These are phyloP conservation scores for Ceuthmochares aereus DNA, from an alignment of 2,113 vertebrate species.

Conservation along the genomic window DNA sequence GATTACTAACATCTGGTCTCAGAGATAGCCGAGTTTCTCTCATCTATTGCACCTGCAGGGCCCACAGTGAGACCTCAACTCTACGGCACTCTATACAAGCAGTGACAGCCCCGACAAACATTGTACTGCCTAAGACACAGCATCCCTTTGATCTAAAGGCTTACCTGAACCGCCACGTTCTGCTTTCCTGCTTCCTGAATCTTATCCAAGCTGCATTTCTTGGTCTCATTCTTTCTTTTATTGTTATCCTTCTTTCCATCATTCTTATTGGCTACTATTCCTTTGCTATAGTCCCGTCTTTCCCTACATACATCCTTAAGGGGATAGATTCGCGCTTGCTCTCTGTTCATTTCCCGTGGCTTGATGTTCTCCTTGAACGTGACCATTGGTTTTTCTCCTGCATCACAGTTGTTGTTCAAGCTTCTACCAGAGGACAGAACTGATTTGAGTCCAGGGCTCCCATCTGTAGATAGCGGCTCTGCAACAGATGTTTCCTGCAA, in stretches of 20 bases:
- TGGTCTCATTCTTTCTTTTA: constrained; percentile 91
- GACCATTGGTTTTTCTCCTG: constrained; percentile 89
- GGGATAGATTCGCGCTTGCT: constrained; percentile 80
- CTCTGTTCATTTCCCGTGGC: constrained; percentile 88
- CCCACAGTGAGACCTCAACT: neutral
- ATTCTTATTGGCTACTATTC: constrained; percentile 79
- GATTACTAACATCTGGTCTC: neutral
- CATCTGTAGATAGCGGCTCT: constrained; percentile 81
- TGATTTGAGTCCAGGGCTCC: constrained; percentile 88
- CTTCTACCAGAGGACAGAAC: constrained; percentile 90
- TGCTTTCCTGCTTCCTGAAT: constrained; percentile 84
- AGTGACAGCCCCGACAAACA: neutral
- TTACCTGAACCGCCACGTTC: constrained; percentile 88
- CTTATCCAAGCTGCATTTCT: constrained; percentile 86
- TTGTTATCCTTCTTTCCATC: constrained; percentile 89
- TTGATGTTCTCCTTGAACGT: constrained; percentile 99
- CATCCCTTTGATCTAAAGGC: constrained; percentile 17
- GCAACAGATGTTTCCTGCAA: constrained; percentile 87
- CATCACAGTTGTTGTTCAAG: constrained; percentile 84
- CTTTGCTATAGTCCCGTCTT: constrained; percentile 85
- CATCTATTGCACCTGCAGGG: neutral
- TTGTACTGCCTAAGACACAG: neutral
- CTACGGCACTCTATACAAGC: neutral
- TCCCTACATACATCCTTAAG: constrained; percentile 85
- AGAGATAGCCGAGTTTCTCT: neutral